phyloP scores from a whole-genome alignment of 2,888 invertebrate genomes.

The Tenodera sinensis region DNA sequence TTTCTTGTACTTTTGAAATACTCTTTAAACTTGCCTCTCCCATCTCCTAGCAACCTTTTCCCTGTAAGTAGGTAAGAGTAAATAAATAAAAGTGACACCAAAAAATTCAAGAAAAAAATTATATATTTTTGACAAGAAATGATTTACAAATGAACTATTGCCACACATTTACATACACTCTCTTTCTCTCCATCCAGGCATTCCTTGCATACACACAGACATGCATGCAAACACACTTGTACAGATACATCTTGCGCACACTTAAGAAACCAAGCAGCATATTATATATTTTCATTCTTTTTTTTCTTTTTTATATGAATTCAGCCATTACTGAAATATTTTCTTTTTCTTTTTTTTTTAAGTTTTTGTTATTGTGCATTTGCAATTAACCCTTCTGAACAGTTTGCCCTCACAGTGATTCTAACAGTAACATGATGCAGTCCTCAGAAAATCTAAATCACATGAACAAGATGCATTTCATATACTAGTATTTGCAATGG shows the following conservation, averaged over 20 bases:
- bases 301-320: slow-evolving; percentile 37
- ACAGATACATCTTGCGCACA: slow-evolving; percentile 35
- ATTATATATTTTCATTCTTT: slow-evolving; percentile 40
- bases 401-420: slow-evolving; percentile 10
- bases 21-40: too few species aligned
- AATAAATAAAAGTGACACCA: background rate
- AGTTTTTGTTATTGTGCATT: slow-evolving; percentile 21
- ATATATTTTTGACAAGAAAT: slow-evolving; percentile 51
- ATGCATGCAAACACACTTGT: slow-evolving; percentile 35
- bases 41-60: too few species aligned
- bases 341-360: slow-evolving; percentile 2
- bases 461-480: slow-evolving; percentile 42
- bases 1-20: too few species aligned
- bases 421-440: slow-evolving; percentile 32
- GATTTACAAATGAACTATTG: slow-evolving; percentile 55
- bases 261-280: slow-evolving; percentile 50
- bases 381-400: slow-evolving; percentile 5
- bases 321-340: slow-evolving; percentile 22
- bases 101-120: slow-evolving; percentile 47
- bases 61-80: background rate
- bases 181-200: slow-evolving; percentile 30
- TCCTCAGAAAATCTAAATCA: slow-evolving; percentile 42
- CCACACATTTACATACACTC: slow-evolving; percentile 38
- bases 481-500: slow-evolving; percentile 38
- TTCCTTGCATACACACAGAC: slow-evolving; percentile 37